These are phyloP conservation scores for Pionites leucogaster DNA, from an alignment of 2,113 vertebrate species.

Conservation along the genomic window DNA sequence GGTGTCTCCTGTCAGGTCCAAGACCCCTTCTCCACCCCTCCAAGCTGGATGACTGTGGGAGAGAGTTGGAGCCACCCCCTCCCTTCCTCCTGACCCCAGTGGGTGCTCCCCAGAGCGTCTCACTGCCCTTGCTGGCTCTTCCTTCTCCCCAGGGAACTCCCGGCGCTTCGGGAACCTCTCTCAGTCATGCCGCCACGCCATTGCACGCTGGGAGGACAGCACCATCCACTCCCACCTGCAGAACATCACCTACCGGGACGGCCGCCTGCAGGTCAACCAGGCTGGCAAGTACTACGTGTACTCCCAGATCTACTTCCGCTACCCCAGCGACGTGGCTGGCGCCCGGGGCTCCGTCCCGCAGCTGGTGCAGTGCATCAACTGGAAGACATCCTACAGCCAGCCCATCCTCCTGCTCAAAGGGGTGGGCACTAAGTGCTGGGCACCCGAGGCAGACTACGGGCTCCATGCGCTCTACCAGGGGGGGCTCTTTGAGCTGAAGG, in stretches of 20 bases:
- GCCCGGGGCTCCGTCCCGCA: constrained; percentile 76
- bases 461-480: constrained; percentile 89
- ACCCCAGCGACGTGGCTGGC: constrained; percentile 65
- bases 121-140: neutral
- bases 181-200: constrained; percentile 85
- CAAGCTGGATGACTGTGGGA: neutral
- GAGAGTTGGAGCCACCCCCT: neutral
- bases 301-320: constrained; percentile 85
- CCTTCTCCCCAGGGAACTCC: neutral
- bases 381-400: constrained; percentile 82
- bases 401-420: constrained; percentile 88
- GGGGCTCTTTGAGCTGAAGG: constrained; percentile 84
- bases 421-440: constrained; percentile 89
- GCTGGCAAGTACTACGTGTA: constrained; percentile 89
- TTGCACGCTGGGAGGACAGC: constrained; percentile 80
- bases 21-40: neutral
- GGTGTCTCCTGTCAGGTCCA: neutral
- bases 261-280: constrained; percentile 82
- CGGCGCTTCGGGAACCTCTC: constrained; percentile 70
- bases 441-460: constrained; percentile 82
- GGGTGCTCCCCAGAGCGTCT: too few species aligned
- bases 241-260: constrained; percentile 84
- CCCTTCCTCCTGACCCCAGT: fast-evolving
- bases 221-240: constrained; percentile 83
- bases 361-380: constrained; percentile 87